Conservation (phyloP, 2,888 invertebrate genomes). For the Cheilosia scutellata region DNA sequence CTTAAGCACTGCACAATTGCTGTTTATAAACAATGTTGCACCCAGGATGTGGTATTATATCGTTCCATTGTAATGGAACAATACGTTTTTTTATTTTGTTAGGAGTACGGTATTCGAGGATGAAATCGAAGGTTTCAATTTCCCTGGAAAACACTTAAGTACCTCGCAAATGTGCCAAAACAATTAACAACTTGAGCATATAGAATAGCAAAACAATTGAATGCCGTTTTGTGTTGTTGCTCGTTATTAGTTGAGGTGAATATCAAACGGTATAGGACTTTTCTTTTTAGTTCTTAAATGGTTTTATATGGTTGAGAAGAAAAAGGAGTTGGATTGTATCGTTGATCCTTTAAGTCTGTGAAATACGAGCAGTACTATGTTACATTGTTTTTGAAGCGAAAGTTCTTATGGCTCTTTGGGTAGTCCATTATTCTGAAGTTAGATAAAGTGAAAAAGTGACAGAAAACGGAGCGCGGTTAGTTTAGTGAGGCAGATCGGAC, state of each 20-base stretch:
- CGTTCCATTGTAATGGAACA: constrained; percentile 54
- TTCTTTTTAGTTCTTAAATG: constrained; percentile 10
- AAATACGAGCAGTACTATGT: neutral
- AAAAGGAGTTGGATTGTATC: neutral
- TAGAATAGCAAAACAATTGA: constrained; percentile 51
- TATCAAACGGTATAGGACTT: constrained; percentile 16
- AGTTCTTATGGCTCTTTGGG: no score
- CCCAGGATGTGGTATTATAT: constrained; percentile 69
- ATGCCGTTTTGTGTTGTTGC: constrained; percentile 51
- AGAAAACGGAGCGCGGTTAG: no score
- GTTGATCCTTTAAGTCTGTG: neutral
- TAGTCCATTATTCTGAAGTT: no score
- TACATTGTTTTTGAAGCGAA: no score
- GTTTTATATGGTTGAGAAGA: neutral
- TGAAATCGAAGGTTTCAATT: constrained; percentile 73
- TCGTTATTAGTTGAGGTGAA: constrained; percentile 30
- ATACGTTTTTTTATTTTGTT: constrained; percentile 29
- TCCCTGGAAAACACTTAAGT: constrained; percentile 60
- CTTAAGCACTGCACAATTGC: constrained; percentile 39
- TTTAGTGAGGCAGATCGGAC: no score
- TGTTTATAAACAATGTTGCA: constrained; percentile 73
- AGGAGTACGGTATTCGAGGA: constrained; percentile 12
- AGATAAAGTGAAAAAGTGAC: no score
- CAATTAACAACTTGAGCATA: constrained; percentile 63
- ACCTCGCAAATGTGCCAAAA: constrained; percentile 69